Conservation (phyloP, 2,888 invertebrate species). For the Pediacus dermestoides region DNA sequence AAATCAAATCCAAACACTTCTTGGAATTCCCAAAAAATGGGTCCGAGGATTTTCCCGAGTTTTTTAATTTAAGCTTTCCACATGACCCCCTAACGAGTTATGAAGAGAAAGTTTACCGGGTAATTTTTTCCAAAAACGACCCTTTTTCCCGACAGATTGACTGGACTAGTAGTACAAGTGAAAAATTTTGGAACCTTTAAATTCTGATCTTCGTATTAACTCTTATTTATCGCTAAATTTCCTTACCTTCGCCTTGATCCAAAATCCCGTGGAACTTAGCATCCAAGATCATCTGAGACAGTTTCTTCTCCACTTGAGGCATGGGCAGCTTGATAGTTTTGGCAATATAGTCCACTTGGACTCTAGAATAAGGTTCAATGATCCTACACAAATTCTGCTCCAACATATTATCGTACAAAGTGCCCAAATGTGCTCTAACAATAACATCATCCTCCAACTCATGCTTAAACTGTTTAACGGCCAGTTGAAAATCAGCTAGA, state of each 20-base stretch:
- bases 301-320: conserved; percentile 93
- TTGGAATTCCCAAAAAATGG: no score
- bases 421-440: conserved; percentile 93
- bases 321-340: conserved; percentile 85
- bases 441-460: conserved; percentile 96
- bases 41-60: no score
- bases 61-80: no score
- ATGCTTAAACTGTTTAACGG: conserved; percentile 78
- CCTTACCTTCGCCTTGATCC: conserved; percentile 87
- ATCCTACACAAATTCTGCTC: conserved; percentile 98
- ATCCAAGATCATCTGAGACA: conserved; percentile 99
- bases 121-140: no score
- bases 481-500: conserved; percentile 91
- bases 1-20: no score
- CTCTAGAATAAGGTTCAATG: conserved; percentile 97
- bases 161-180: no score
- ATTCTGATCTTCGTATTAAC: no score
- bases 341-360: conserved; percentile 91
- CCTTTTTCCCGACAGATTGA: no score
- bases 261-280: conserved; percentile 95
- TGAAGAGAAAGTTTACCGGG: no score
- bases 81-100: no score
- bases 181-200: no score
- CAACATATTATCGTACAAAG: conserved; percentile 96
- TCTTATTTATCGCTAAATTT: no score